Base-by-base conservation (phyloP, 1,140 invertebrate species). In the Aphidius ervi region DNA sequence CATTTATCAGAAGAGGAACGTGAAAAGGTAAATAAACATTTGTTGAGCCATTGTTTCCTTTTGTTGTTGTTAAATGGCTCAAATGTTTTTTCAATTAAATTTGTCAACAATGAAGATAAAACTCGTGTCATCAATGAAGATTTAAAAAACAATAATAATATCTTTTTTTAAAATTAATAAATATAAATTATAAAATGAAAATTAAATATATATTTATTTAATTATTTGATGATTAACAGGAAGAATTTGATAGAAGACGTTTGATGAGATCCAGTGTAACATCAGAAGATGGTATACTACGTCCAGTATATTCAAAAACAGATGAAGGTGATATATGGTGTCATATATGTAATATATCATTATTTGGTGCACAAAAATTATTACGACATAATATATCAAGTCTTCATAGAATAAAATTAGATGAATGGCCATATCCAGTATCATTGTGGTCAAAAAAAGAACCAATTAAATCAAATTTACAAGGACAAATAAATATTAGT, bases 261-360 rank as follows among this genome's bases (percentile, higher is more conserved):
- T 72, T 80, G 68, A 78, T 80, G 74, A 68, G 78, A 65, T 77
- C 72, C 65, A 80, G 77, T 69, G 78, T 80, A 8, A 76, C 77
- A 20, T 77, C 78, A 0, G 77, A 79, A 65, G 78, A 80, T 71
- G 77, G 78, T 43, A 75, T 74, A 16, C 69, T 79, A 3, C 66
- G 76, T 66, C 78, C 77, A 6, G 73, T 80, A 31, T 80, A 80
- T 57, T 80, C 78, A 5, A 71, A 74, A 45, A 80, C 75, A 0
- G 78, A 77, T 56, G 77, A 80, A 59, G 74, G 74, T 47, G 78
- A 80, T 62, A 77, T 80, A 61, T 80, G 78, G 78, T 80, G 78
- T 69, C 78, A 80, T 62, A 80, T 80, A 55, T 80, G 78, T 68
- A 80, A 80, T 46, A 72, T 79, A 39, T 73, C 77, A 41, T 58